phyloP scores from a whole-genome alignment of 2,113 vertebrate species.

The Rhabdornis inornatus region DNA sequence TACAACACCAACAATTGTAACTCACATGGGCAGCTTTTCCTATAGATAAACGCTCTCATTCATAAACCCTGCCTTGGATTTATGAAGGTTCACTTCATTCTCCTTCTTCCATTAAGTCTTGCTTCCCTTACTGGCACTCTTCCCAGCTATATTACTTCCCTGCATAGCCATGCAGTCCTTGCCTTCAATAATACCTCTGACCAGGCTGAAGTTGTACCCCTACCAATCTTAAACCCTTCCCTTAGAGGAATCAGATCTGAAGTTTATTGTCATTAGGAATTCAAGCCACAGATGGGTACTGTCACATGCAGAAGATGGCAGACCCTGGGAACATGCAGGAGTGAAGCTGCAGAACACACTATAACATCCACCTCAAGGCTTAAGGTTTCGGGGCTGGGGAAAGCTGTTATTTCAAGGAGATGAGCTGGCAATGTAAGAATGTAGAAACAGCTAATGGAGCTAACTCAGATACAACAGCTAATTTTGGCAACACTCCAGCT shows the following conservation, averaged over 20 bases:
- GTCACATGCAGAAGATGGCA: rapidly evolving
- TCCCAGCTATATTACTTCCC: neutral
- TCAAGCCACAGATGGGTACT: neutral
- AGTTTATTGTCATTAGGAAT: neutral
- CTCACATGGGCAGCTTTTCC: neutral
- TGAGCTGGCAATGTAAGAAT: neutral
- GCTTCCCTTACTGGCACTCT: neutral
- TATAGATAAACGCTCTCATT: neutral
- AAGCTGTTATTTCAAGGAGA: constrained; percentile 12
- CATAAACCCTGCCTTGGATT: neutral
- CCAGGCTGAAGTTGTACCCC: neutral
- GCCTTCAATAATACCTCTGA: neutral
- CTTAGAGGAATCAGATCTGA: neutral
- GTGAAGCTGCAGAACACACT: neutral
- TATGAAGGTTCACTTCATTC: constrained; percentile 1
- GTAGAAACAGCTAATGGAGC: neutral
- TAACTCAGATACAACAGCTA: neutral
- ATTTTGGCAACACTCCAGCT: neutral
- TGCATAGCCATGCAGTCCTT: neutral
- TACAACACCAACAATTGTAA: constrained; percentile 13
- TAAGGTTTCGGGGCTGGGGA: neutral
- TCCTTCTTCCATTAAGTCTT: neutral
- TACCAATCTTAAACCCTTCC: neutral
- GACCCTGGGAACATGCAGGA: neutral
- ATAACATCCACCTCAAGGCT: neutral